Base-by-base conservation (phyloP, 2,797 vertebrate species). In the Yasuhikotakia modesta region DNA sequence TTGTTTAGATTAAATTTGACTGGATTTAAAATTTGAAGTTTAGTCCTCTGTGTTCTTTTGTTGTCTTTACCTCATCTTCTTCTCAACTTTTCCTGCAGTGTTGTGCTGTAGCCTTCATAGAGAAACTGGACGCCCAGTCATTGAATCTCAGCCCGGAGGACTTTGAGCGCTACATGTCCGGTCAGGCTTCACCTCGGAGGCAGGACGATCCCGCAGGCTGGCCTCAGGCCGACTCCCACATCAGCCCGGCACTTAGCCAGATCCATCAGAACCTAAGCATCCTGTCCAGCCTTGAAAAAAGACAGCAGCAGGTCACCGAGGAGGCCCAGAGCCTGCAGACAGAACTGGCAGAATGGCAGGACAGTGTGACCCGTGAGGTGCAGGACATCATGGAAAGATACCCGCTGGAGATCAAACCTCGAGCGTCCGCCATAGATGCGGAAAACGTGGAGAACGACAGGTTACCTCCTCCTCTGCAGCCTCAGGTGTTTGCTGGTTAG, bases 31-130 rank as follows among this genome's bases (percentile, higher is more conserved):
- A n/a, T n/a, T n/a, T n/a, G n/a, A n/a, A n/a, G n/a, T n/a, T n/a
- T n/a, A n/a, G n/a, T n/a, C n/a, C n/a, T n/a, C n/a, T n/a, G n/a
- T n/a, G n/a, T n/a, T n/a, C n/a, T n/a, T n/a, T n/a, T n/a, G n/a
- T n/a, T n/a, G n/a, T n/a, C n/a, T n/a, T n/a, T n/a, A n/a, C n/a
- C n/a, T n/a, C 13, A 12, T 63, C 4, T 67, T 66, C 21, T 46
- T 46, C 45, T 39, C 45, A 46, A 46, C 8, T 0, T 24, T 52
- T 24, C 52, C 68, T 32, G 11, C 70, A 99, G 97, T 99, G 97
- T 88, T 99, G 97, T 50, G 96, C 97, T 0, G 95, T 95, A 77
- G 96, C 97, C 83, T 99, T 99, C 84, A 99, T 99, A 46, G 97
- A 99, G 84, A 99, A 99, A 82, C 81, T 99, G 88, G 97, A 99